These are phyloP conservation scores for Puffinus mauretanicus DNA, from an alignment of 2,113 vertebrate genomes.

Conservation along the genomic window DNA sequence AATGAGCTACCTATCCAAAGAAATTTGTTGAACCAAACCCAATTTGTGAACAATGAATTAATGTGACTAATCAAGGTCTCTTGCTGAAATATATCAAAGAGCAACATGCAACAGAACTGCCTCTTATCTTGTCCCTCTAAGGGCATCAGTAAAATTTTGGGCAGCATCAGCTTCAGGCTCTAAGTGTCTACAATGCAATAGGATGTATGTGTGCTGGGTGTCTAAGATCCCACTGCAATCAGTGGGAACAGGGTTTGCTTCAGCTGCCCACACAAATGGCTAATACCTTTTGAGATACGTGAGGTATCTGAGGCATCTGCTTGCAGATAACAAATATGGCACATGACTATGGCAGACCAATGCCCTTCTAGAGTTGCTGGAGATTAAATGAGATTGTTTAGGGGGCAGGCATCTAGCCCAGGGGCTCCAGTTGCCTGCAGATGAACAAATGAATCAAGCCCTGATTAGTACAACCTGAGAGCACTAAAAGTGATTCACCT, in stretches of 20 bases:
- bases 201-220: not conserved
- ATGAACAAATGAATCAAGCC: not conserved
- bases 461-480: not conserved
- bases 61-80: not conserved
- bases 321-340: not conserved
- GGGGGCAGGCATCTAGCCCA: not conserved
- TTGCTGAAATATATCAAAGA: not conserved
- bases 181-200: not conserved
- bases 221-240: not conserved
- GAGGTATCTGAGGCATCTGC: not conserved
- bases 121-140: not conserved
- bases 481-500: not conserved
- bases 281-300: fast-evolving
- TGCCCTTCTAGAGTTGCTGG: not conserved
- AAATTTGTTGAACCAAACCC: not conserved
- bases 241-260: not conserved
- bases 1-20: not conserved
- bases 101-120: not conserved
- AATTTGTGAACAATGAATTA: not conserved
- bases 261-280: not conserved
- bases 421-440: not conserved
- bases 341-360: not conserved
- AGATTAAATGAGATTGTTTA: not conserved
- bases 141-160: not conserved
- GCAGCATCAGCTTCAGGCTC: not conserved